Conservation (phyloP, 2,888 invertebrate genomes). For the Drosophila cracens region DNA sequence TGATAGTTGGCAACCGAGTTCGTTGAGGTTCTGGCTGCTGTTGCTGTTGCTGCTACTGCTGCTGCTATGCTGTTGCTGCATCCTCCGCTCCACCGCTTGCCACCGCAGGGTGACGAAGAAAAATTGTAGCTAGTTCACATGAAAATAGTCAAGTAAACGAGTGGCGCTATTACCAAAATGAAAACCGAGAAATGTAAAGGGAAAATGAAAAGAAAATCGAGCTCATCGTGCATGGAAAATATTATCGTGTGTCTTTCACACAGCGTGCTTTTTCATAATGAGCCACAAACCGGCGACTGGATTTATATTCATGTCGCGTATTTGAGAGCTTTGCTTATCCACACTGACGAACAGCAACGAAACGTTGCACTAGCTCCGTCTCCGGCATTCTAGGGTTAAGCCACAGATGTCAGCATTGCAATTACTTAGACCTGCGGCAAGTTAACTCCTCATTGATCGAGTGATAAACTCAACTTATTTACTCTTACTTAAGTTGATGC, state of each 20-base stretch:
- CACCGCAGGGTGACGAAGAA: conserved; percentile 63
- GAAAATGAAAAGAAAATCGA: conserved; percentile 62
- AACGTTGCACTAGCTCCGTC: neutral
- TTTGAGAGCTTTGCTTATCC: conserved; percentile 21
- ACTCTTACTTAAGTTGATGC: neutral
- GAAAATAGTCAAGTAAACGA: conserved; percentile 73
- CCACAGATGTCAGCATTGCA: conserved; percentile 17
- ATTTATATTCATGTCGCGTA: conserved; percentile 61
- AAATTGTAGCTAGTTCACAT: conserved; percentile 75
- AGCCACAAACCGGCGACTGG: conserved; percentile 39
- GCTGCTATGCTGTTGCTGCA: conserved; percentile 13
- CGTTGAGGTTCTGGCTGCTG: conserved; percentile 47
- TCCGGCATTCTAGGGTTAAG: conserved; percentile 20
- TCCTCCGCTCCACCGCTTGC: conserved; percentile 5
- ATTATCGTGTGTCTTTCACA: conserved; percentile 49
- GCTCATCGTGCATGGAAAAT: conserved; percentile 66
- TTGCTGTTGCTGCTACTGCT: conserved; percentile 1
- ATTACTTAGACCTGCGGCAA: conserved; percentile 1
- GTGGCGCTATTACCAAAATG: conserved; percentile 72
- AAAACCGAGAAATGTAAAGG: conserved; percentile 51
- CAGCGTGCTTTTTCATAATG: conserved; percentile 43
- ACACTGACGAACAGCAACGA: neutral
- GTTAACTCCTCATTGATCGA: neutral
- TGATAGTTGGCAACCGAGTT: conserved; percentile 61
- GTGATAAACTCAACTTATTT: neutral